Evolutionary conservation across 35 echinoderm and acorn worm genomes (phyloP), one percentile per base, ranked within the genome.

Genomic region (Lytechinus pictus): DNA sequence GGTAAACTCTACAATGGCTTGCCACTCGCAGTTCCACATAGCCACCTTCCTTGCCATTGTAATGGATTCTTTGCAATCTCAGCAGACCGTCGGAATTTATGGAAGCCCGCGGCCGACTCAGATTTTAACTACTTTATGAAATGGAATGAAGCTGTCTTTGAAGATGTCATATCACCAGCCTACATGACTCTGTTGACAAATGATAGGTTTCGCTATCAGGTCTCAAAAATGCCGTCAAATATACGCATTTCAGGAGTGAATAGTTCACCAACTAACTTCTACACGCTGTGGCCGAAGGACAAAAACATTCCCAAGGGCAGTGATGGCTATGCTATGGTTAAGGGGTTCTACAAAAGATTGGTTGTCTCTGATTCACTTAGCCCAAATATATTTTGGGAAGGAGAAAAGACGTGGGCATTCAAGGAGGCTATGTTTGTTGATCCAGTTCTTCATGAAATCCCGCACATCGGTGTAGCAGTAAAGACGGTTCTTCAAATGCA

Each of bases 1-100:
- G 86, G 54, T 33, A 89, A 52, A 52, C 52, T 87, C 10, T 94
- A 60, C 52, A 58, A 54, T 57, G 96, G 91, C 28, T 96, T 96
- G 66, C 94, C 94, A 54, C 94, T 91, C 54, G 52, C 91, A 56
- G 94, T 94, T 8, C 27, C 87, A 86, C 51, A 56, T 28, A 61
- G 94, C 95, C 87, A 61, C 21, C 92, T 97, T 21, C 96, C 96
- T 57, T 90, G 95, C 56, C 96, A 97, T 71, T 27, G 94, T 92
- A 96, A 97, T 94, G 96, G 95, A 9, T 89, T 87, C n/a, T 97
- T 97, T 55, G 89, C 94, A 9, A 71, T 97, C 14, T 92, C 95
- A 10, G 92, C 91, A 27, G 94, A 97, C 57, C 91, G 96, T 21
- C 91, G 95, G 7, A 79, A 97, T 44, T 86, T 97, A 2, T 96